Conservation (phyloP, 1,140 invertebrate species). For the Rhagoletis zephyria region DNA sequence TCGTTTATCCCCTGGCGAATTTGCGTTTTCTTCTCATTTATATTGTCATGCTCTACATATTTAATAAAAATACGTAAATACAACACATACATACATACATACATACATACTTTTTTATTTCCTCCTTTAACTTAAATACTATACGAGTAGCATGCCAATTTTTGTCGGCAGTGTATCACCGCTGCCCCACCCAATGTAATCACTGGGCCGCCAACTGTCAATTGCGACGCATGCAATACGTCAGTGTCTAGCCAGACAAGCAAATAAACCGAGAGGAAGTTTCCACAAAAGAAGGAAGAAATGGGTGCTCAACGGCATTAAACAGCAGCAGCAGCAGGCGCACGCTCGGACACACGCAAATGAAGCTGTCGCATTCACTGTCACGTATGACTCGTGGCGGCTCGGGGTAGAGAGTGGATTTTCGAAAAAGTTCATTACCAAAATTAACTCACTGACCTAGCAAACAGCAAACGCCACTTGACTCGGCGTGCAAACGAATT, state of each 20-base stretch:
- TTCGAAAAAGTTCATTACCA: slow-evolving; percentile 23
- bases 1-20: background rate
- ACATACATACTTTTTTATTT: background rate
- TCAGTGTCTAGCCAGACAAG: slow-evolving; percentile 27
- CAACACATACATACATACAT: too few relatives aligned
- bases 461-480: background rate
- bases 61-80: too few relatives aligned
- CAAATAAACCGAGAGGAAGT: background rate
- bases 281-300: background rate
- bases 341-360: background rate
- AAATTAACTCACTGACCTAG: slow-evolving; percentile 47
- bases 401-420: background rate
- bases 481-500: too few relatives aligned
- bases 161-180: background rate
- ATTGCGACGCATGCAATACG: slow-evolving; percentile 17
- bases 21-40: background rate
- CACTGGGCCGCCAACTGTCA: background rate
- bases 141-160: background rate
- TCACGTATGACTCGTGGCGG: background rate
- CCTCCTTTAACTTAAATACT: background rate
- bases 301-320: background rate
- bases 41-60: background rate
- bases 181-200: background rate
- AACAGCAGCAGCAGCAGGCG: background rate
- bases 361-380: slow-evolving; percentile 18